Evolutionary conservation across 1,140 invertebrate species (phyloP), one percentile per base, ranked within the genome.

Genomic region (Zaprionus africanus): DNA sequence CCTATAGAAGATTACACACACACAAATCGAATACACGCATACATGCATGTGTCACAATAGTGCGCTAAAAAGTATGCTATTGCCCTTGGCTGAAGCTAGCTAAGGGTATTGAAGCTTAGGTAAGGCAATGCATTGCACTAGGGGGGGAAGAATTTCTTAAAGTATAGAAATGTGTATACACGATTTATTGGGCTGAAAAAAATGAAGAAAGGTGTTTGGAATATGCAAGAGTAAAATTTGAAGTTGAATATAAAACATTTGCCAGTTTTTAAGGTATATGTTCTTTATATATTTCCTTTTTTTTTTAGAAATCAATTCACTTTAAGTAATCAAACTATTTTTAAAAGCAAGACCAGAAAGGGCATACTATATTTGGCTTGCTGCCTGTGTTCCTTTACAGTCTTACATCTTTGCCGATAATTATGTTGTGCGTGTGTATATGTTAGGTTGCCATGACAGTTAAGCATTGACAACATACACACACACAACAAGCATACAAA

Each of bases 11-110:
- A 31, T 46, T 51, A 61, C 46, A 51, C n/a, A 71, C 31, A 59
- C 34, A 61, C 69, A 51, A 19, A 38, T 4, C 31, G 26, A 22
- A 22, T 34, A 36, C 51, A 38, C 17, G 11, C 34, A 61, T 13
- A 36, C 24, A 58, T 24, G 43, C n/a, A 31, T 49, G 9, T 59
- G 31, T 19, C 26, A 62, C 62, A 66, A 72, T 66, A 41, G 57
- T 24, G 68, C 61, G 62, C 62, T 71, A 61, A 64, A 76, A 76
- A 76, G 68, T 72, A 57, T 61, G 68, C 49, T 72, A 56, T 43
- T 17, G 38, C 34, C 54, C 66, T 65, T 61, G 17, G 6, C n/a
- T 11, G 2, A 6, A 46, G 41, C 19, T 22, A 12, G 17, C 46
- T 51, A 12, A 51, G 46, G 11, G 43, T 49, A 49, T 49, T 49